Conservation (phyloP, 2,797 vertebrate genomes). For the Intellagama lesueurii region DNA sequence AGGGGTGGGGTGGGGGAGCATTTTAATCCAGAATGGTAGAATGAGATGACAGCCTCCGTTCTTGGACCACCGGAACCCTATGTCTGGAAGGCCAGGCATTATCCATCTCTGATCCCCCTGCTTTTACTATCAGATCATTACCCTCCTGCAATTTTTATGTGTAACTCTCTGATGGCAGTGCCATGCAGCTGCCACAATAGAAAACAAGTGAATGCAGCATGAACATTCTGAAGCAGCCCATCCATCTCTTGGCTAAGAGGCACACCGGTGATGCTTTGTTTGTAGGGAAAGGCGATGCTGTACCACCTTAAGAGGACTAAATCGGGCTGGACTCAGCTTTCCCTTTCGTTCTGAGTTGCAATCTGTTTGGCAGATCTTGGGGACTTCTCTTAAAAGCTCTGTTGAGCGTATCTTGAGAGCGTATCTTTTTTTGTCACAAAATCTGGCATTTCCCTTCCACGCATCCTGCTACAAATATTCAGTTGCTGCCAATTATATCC, state of each 20-base stretch:
- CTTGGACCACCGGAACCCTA: background rate
- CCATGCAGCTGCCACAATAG: background rate
- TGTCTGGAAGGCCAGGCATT: background rate
- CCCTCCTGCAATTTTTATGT: background rate
- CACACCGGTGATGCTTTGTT: background rate
- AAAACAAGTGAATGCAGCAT: background rate
- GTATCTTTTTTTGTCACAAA: slow-evolving; percentile 9
- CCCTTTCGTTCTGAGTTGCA: no score
- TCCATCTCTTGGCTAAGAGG: background rate
- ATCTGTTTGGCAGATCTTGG: no score
- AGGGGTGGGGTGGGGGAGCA: no score
- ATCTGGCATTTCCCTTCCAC: background rate
- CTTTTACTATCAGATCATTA: background rate
- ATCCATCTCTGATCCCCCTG: background rate
- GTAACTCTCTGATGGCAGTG: background rate
- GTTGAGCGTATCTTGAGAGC: no score
- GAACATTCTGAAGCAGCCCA: no score
- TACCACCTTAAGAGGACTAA: background rate
- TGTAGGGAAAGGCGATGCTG: background rate
- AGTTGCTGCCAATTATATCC: slow-evolving; percentile 52
- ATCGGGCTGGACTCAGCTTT: no score
- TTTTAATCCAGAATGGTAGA: no score
- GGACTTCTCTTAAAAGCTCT: no score
- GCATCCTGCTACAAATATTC: background rate
- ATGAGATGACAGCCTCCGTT: no score